Evolutionary conservation across 2,888 invertebrate species (phyloP).

Genomic region (Andrena praecox): DNA sequence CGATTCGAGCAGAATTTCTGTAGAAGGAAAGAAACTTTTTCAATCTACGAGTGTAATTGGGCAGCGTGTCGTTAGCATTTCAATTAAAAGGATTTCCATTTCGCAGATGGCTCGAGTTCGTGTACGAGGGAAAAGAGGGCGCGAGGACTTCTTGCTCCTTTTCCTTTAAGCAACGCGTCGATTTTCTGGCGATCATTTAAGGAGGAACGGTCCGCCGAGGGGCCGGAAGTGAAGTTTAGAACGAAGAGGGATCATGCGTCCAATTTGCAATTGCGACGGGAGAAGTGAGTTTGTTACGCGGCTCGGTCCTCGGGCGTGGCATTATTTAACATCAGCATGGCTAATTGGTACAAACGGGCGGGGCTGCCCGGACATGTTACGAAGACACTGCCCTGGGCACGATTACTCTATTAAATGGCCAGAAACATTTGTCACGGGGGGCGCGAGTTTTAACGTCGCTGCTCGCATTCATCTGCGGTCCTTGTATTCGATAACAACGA

Average conservation of each 20-base stretch:
- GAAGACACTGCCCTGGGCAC: conserved; percentile 42
- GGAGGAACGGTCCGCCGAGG: conserved; percentile 7
- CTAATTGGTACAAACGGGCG: conserved; percentile 67
- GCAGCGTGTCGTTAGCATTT: conserved; percentile 25
- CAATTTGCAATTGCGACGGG: conserved; percentile 52
- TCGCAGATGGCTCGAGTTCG: not conserved
- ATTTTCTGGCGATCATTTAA: conserved; percentile 26
- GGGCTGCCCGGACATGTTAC: conserved; percentile 47
- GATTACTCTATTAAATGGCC: conserved; percentile 61
- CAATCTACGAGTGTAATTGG: conserved; percentile 44
- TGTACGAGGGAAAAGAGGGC: not conserved
- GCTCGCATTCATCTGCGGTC: conserved; percentile 4
- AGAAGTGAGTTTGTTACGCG: conserved; percentile 3
- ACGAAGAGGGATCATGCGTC: conserved; percentile 47
- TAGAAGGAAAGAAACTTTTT: conserved; percentile 28
- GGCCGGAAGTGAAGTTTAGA: conserved; percentile 39
- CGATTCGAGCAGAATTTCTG: not conserved
- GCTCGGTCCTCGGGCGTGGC: conserved; percentile 41
- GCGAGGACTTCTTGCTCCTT: not conserved
- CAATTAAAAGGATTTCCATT: conserved; percentile 38
- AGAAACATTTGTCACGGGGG: conserved; percentile 51
- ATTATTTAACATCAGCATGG: conserved; percentile 67
- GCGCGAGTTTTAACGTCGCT: conserved; percentile 43
- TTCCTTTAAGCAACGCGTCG: not conserved
- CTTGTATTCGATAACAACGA: conserved; percentile 15